Conservation (phyloP, 2,797 vertebrate species). For the Crenichthys baileyi region DNA sequence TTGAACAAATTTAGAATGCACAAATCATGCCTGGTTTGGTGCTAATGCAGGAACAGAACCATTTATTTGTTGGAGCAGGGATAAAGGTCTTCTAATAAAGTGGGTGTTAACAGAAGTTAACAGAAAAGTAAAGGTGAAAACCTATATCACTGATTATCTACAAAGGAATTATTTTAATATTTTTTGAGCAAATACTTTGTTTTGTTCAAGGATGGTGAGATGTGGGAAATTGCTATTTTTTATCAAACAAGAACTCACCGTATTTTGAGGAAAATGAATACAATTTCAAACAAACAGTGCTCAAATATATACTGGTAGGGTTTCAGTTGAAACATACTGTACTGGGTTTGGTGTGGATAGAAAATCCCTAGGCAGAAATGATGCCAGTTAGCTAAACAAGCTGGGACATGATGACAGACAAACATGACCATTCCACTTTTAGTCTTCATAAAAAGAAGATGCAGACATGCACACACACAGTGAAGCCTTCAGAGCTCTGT, state of each 20-base stretch:
- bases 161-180: no score
- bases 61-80: neutral
- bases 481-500: conserved; percentile 16
- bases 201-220: neutral
- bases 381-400: conserved; percentile 32
- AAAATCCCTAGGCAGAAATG: conserved; percentile 1
- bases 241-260: neutral
- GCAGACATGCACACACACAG: neutral
- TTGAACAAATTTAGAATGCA: neutral
- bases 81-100: neutral
- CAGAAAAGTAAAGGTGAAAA: neutral
- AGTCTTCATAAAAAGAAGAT: neutral
- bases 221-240: neutral
- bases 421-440: conserved; percentile 1
- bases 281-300: neutral
- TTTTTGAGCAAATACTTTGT: neutral
- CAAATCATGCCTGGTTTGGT: neutral
- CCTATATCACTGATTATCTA: no score
- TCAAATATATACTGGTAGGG: neutral
- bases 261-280: neutral
- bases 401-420: conserved; percentile 24
- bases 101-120: neutral
- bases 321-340: conserved; percentile 1
- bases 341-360: conserved; percentile 2
- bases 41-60: neutral